Conservation (phyloP, 2,797 vertebrate genomes). For the Vireo griseus region DNA sequence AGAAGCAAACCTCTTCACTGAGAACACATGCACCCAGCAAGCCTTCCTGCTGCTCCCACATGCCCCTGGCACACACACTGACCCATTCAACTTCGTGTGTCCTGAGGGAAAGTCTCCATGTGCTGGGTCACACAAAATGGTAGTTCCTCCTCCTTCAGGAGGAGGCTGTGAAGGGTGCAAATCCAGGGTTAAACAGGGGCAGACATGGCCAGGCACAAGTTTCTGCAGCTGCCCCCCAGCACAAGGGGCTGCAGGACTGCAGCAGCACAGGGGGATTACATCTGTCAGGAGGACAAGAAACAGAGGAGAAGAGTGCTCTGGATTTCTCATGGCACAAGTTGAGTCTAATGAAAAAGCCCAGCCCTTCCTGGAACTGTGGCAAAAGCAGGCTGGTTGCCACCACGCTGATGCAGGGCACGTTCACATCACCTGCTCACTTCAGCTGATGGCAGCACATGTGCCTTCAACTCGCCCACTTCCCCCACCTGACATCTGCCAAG, state of each 20-base stretch:
- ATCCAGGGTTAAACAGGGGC: not conserved
- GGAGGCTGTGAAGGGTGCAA: not conserved
- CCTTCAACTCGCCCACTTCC: not conserved
- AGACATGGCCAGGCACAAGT: not conserved
- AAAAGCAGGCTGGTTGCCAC: not conserved
- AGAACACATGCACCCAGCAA: not conserved
- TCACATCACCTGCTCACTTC: not conserved
- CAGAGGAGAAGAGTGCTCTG: not conserved
- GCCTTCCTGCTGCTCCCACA: not conserved
- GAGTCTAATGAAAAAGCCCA: not conserved
- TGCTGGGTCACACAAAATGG: not conserved
- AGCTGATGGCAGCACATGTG: not conserved
- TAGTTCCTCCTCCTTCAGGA: not conserved
- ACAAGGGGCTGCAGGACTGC: not conserved
- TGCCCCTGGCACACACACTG: not conserved
- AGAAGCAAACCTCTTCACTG: not conserved
- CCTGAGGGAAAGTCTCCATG: not conserved
- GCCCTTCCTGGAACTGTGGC: not conserved
- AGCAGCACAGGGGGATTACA: not conserved
- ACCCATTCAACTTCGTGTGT: not conserved
- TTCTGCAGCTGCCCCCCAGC: not conserved
- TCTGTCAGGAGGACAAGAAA: not conserved
- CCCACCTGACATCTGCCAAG: not conserved
- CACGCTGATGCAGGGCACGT: accelerated
- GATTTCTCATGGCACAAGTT: not conserved